Base-by-base conservation (phyloP, 2,113 vertebrate species). In the Hylia prasina region DNA sequence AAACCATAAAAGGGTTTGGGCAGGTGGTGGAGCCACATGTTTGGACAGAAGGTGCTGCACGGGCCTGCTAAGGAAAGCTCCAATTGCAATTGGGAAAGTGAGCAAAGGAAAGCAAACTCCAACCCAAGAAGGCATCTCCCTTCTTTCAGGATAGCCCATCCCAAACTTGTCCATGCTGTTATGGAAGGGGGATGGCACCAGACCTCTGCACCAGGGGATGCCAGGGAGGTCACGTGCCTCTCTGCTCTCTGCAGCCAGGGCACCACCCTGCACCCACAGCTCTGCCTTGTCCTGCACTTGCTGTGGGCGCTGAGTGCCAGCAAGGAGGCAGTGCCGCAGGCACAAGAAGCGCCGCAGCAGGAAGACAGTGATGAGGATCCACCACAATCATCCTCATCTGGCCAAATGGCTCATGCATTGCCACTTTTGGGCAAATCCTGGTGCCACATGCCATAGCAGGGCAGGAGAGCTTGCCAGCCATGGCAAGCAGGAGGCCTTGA, bases 11-110 rank as follows among this genome's bases (percentile, higher is more conserved):
- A 76, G 21, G 15, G 9, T 39, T 39, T 76, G 21, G 44, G 16
- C 27, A 48, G 56, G n/a, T 0, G 0, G 12, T 2, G 2, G 44
- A 61, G 44, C 16, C 65, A 7, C 24, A 48, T 2, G 6, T 68
- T 8, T 10, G 2, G 25, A 18, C 9, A 37, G 45, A 28, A 48
- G 17, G n/a, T 3, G 3, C 45, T 48, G 65, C 65, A 48, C 28
- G 33, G 24, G 24, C 33, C 42, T 37, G 13, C 13, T 15, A 11
- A 35, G 18, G 33, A 28, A 35, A 37, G 33, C n/a, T 28, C 9
- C n/a, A 15, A 7, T 21, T 50, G 24, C 33, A 13, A 15, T 11
- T 15, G 25, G n/a, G 13, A 68, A 47, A 68, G 24, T 9, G 4
- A 24, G 13, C 17, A 35, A 21, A 69, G 25, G 25, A 18, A 37